Evolutionary conservation across 1,140 invertebrate genomes (phyloP), one percentile per base, ranked within the genome.

Genomic region (Drosophila equinoxialis): DNA sequence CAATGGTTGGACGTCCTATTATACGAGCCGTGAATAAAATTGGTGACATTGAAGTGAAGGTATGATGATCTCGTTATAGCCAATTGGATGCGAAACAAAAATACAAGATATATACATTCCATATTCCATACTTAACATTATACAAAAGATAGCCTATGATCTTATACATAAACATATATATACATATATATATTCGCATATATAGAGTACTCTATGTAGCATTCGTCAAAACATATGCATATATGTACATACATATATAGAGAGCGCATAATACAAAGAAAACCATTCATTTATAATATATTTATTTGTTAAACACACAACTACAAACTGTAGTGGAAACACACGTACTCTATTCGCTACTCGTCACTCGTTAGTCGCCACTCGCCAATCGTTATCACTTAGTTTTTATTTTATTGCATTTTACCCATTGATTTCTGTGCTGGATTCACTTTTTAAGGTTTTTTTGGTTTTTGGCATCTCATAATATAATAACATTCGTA

Each of bases 1-100:
- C 98, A 2, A 96, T 99, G 94, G 98, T 99, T 59, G 99, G 99
- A 66, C 94, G 99, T 91, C 99, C 99, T 7, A 99, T 99, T 77
- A 98, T 99, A 78, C 94, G 98, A 93, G 99, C 99, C 45, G 96
- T 97, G 67, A 98, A 98, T 92, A 98, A 99, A 95, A 98, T 99
- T 82, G 98, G 98, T 74, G 98, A 99, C 93, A 99, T 99, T 76
- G 98, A 99, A 95, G 96, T 99, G 8, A 99, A 99, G 96, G 98
- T 99, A 95, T 87, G 76, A 80, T 30, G 69, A 77, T 75, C 84
- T 75, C 80, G 79, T 83, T 69, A 41, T 87, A 77, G 45, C 79
- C 84, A 93, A 92, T 70, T 68, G 6, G 11, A 41, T 14, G 39
- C 8, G 17, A 45, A 41, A 71, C 42, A 69, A 30, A 65, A 60